These are phyloP conservation scores for Perizoma affinitatum DNA, from an alignment of 2,888 invertebrate genomes.

Conservation along the genomic window DNA sequence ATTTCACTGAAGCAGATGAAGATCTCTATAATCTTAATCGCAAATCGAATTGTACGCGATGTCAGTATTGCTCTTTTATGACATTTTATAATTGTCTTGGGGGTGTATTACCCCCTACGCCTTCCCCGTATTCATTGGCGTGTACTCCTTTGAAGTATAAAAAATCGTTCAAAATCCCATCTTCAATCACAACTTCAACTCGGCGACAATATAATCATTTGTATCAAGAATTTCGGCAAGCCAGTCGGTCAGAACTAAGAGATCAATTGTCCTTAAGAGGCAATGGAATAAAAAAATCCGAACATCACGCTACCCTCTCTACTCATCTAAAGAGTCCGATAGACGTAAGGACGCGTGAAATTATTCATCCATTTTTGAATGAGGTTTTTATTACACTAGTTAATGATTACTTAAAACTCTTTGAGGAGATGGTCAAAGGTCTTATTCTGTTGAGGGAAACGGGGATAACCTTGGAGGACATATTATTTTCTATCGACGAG, in stretches of 20 bases:
- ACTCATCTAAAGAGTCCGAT: not conserved
- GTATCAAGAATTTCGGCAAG: slow-evolving; percentile 23
- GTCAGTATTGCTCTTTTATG: slow-evolving; percentile 18
- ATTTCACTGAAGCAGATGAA: slow-evolving; percentile 8
- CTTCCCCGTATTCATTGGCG: slow-evolving; percentile 13
- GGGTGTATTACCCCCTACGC: slow-evolving; percentile 16
- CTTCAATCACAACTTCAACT: slow-evolving; percentile 7
- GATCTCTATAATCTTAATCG: slow-evolving; percentile 8
- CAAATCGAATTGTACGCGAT: slow-evolving; percentile 15
- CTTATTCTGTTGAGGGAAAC: slow-evolving; percentile 21
- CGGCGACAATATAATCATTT: slow-evolving; percentile 17
- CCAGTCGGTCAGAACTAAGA: slow-evolving; percentile 18
- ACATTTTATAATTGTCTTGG: slow-evolving; percentile 13
- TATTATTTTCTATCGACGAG: slow-evolving; percentile 15
- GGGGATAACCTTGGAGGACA: slow-evolving; percentile 25
- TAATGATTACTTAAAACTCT: slow-evolving; percentile 22
- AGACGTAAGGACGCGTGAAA: slow-evolving; percentile 18
- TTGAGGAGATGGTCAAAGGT: slow-evolving; percentile 25
- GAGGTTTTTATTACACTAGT: slow-evolving; percentile 17
- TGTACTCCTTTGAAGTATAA: not conserved
- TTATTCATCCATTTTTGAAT: slow-evolving; percentile 19
- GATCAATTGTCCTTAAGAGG: slow-evolving; percentile 4
- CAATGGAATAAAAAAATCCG: not conserved
- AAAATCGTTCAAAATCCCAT: not conserved
- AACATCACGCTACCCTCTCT: not conserved